Conservation (phyloP, 1,140 invertebrate species). For the Lineus longissimus region DNA sequence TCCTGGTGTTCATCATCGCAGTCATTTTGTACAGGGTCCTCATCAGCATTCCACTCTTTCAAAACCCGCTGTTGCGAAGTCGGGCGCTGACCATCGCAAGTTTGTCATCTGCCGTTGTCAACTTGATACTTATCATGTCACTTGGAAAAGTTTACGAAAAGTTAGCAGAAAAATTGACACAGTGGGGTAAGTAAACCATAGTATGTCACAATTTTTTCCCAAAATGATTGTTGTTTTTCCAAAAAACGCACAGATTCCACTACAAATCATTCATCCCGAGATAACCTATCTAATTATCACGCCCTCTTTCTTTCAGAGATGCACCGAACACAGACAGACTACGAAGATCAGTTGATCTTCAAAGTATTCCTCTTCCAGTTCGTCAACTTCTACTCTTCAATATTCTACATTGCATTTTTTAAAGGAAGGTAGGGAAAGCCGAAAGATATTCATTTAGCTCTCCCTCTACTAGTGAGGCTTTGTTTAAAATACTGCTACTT, state of each 20-base stretch:
- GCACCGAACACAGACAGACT: constrained; percentile 92
- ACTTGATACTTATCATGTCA: constrained; percentile 65
- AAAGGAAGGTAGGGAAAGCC: constrained; percentile 70
- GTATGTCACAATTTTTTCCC: constrained; percentile 5
- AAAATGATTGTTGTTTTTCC: too few relatives aligned
- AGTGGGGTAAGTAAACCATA: constrained; percentile 63
- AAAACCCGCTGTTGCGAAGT: constrained; percentile 59
- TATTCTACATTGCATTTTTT: constrained; percentile 98
- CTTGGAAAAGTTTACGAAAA: constrained; percentile 75
- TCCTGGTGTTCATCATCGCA: constrained; percentile 70
- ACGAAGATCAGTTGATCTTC: constrained; percentile 92
- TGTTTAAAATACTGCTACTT: too few relatives aligned
- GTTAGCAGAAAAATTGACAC: constrained; percentile 87
- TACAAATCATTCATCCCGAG: too few relatives aligned
- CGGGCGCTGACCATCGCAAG: constrained; percentile 65
- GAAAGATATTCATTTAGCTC: background rate
- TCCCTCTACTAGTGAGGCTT: too few relatives aligned
- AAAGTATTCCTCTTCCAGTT: constrained; percentile 98
- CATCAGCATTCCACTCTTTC: constrained; percentile 62
- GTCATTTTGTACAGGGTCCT: constrained; percentile 73
- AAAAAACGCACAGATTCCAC: too few relatives aligned
- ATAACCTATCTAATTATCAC: too few relatives aligned
- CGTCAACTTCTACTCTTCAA: constrained; percentile 97
- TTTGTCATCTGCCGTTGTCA: constrained; percentile 69
- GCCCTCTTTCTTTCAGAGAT: constrained; percentile 70